A percentile compares a stretch with the other conserved stretches of the same genome.
phyloP scores from a whole-genome alignment of 2,113 vertebrate species.

The Plecotus auritus region DNA sequence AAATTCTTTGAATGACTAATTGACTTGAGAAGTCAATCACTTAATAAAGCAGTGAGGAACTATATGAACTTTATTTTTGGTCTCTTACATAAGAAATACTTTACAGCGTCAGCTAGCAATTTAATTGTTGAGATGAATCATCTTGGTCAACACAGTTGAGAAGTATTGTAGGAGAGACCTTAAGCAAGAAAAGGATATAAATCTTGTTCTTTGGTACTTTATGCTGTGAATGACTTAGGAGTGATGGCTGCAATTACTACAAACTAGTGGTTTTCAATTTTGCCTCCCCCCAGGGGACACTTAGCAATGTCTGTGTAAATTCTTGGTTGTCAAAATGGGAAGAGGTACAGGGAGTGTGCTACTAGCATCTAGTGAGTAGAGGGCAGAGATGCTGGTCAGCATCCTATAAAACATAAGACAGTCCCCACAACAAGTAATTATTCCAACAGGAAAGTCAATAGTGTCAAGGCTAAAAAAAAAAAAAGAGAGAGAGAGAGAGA shows the following conservation, averaged over 20 bases:
- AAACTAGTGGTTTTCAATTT: constrained; percentile 24
- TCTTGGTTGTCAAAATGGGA: background rate
- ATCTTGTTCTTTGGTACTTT: background rate
- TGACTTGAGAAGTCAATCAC: constrained; percentile 31
- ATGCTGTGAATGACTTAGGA: constrained; percentile 18
- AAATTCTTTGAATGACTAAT: background rate
- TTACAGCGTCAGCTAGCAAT: constrained; percentile 20
- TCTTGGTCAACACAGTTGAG: constrained; percentile 6
- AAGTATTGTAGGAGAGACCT: constrained; percentile 2
- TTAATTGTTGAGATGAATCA: constrained; percentile 40
- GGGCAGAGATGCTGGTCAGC: background rate
- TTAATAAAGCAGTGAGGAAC: background rate
- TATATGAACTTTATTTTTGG: constrained; percentile 33
- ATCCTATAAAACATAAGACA: background rate
- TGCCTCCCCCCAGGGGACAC: background rate
- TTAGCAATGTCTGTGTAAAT: constrained; percentile 28
- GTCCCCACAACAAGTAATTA: background rate
- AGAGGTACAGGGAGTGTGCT: background rate
- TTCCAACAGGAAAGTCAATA: background rate
- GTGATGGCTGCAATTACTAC: constrained; percentile 9
- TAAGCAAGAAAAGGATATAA: constrained; percentile 35
- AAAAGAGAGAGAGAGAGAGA: too few species aligned
- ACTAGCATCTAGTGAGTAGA: background rate
- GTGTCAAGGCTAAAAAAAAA: background rate
- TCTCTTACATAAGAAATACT: constrained; percentile 30